These are phyloP conservation scores for Lepidurus packardi DNA, from an alignment of 1,140 invertebrate species.

Conservation along the genomic window DNA sequence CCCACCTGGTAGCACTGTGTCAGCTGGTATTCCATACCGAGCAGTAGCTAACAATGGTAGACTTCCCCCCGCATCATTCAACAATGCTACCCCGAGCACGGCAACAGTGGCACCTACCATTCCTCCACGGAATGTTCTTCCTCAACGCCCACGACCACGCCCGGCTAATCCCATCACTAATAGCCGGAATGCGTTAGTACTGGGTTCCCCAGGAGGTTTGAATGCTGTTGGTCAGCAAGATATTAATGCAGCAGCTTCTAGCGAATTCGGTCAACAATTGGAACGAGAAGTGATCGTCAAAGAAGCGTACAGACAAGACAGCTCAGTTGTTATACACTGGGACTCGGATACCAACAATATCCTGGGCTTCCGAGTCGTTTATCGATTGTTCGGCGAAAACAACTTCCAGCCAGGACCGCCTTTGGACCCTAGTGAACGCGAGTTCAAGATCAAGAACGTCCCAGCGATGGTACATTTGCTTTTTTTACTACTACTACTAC, in stretches of 20 bases:
- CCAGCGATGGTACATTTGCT: slow-evolving; percentile 62
- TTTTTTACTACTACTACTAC: not conserved
- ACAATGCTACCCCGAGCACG: not conserved
- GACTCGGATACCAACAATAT: slow-evolving; percentile 77
- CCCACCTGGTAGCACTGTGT: slow-evolving; percentile 25
- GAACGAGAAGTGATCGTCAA: slow-evolving; percentile 72
- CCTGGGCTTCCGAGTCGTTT: slow-evolving; percentile 79
- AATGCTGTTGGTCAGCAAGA: slow-evolving; percentile 34
- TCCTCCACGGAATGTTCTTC: not conserved
- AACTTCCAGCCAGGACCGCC: slow-evolving; percentile 82
- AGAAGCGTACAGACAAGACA: slow-evolving; percentile 75
- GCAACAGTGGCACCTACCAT: not conserved
- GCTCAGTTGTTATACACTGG: slow-evolving; percentile 84
- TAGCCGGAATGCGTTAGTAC: not conserved
- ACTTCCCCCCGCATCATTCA: not conserved
- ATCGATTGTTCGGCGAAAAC: slow-evolving; percentile 80
- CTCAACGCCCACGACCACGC: not conserved
- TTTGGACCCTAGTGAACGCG: slow-evolving; percentile 74
- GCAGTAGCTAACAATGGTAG: not conserved
- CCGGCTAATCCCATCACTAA: slow-evolving; percentile 20
- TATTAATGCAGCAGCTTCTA: slow-evolving; percentile 38
- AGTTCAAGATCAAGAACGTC: slow-evolving; percentile 87
- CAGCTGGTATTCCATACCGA: not conserved
- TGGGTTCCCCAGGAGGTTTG: slow-evolving; percentile 40
- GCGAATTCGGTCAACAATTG: slow-evolving; percentile 25